Evolutionary conservation across 2,797 vertebrate genomes (phyloP).

Genomic region (Pantherophis vulpinus): DNA sequence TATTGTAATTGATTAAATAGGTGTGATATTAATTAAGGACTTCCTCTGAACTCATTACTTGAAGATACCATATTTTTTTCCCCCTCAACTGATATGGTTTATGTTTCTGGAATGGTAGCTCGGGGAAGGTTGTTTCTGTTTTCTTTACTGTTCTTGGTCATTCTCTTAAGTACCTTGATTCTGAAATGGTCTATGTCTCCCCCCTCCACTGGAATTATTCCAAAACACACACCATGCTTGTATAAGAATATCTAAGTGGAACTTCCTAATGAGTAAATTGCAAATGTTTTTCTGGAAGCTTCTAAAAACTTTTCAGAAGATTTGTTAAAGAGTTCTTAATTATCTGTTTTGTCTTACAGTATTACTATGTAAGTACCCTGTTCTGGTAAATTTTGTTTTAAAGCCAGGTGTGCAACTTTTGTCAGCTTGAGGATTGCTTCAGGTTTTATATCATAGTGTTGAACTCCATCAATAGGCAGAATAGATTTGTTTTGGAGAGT

Average conservation of each 20-base stretch:
- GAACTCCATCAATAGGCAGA: background rate
- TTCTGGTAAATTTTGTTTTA: background rate
- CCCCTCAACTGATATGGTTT: background rate
- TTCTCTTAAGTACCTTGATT: background rate
- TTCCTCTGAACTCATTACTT: background rate
- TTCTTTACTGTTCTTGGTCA: background rate
- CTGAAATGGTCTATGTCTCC: background rate
- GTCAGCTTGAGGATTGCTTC: background rate
- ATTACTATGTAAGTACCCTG: background rate
- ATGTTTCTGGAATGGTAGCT: background rate
- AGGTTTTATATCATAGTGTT: background rate
- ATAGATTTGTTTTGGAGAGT: background rate
- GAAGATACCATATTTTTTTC: background rate
- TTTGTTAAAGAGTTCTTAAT: background rate
- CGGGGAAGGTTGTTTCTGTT: background rate
- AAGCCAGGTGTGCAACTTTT: background rate
- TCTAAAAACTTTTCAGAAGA: background rate
- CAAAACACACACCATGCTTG: background rate
- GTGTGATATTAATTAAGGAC: background rate
- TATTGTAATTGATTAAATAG: background rate
- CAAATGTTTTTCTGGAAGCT: background rate
- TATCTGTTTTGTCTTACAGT: background rate
- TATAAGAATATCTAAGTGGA: background rate
- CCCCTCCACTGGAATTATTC: background rate
- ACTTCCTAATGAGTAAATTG: background rate